A percentile compares a stretch with the other conserved stretches of the same genome.
phyloP scores from a whole-genome alignment of 2,797 vertebrate genomes.

The Anolis apletophallus region DNA sequence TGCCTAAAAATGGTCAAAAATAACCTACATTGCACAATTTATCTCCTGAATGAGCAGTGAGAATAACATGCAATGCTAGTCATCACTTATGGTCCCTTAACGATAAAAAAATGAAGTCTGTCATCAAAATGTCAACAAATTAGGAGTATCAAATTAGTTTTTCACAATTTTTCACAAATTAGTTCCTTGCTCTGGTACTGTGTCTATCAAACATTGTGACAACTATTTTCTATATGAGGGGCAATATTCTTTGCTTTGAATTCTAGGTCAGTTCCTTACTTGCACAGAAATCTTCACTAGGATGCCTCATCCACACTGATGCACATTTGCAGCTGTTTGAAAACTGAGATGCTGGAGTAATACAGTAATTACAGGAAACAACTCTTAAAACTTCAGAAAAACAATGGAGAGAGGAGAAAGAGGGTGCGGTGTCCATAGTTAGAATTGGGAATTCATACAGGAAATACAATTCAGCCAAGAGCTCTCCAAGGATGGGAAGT shows the following conservation, averaged over 20 bases:
- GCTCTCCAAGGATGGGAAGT: conserved; percentile 13
- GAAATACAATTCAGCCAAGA: conserved; percentile 20
- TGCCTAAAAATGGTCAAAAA: too few species aligned
- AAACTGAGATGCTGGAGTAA: not conserved
- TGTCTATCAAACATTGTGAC: not conserved
- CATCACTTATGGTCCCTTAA: not conserved
- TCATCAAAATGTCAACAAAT: not conserved
- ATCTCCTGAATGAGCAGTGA: not conserved
- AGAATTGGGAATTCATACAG: not conserved
- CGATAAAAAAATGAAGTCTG: not conserved
- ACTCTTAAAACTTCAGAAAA: not conserved
- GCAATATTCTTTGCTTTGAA: not conserved
- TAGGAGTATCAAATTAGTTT: not conserved
- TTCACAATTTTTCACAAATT: not conserved
- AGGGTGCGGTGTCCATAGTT: not conserved
- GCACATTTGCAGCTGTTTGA: not conserved
- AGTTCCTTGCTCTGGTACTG: not conserved
- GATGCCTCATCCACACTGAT: not conserved
- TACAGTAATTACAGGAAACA: not conserved
- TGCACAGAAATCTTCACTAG: not conserved
- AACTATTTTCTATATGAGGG: not conserved
- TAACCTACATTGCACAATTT: not conserved
- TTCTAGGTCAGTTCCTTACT: not conserved
- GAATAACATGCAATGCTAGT: not conserved
- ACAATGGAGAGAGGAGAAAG: not conserved